Conservation (phyloP, 2,888 invertebrate species). For the Acleris emargana region DNA sequence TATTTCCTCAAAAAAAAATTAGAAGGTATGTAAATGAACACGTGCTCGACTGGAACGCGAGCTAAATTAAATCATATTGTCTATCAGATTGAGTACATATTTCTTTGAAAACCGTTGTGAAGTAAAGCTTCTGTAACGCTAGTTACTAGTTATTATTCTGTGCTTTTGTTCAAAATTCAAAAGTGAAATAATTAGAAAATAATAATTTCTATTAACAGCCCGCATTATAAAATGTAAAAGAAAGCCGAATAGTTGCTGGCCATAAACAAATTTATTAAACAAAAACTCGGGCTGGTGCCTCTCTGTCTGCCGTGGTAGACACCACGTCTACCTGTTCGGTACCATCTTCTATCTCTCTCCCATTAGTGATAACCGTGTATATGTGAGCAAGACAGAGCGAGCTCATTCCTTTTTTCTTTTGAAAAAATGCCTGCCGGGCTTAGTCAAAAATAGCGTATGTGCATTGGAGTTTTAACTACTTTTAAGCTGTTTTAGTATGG, state of each 20-base stretch:
- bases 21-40: too few species aligned
- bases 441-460: constrained; percentile 9
- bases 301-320: constrained; percentile 75
- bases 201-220: constrained; percentile 12
- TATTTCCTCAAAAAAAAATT: too few species aligned
- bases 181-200: not conserved
- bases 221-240: constrained; percentile 13
- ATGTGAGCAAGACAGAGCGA: constrained; percentile 36
- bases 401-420: constrained; percentile 50
- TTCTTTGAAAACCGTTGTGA: too few species aligned
- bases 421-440: constrained; percentile 40
- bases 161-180: not conserved
- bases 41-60: too few species aligned
- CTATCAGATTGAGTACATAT: too few species aligned
- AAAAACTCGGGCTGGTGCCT: constrained; percentile 69
- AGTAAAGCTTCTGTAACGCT: too few species aligned
- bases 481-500: constrained; percentile 1
- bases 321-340: constrained; percentile 73
- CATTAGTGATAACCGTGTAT: constrained; percentile 23
- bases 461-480: not conserved
- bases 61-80: too few species aligned
- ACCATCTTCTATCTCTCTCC: constrained; percentile 59
- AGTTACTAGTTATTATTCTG: too few species aligned
- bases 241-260: constrained; percentile 17
- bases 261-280: constrained; percentile 45